A percentile compares a stretch with the other conserved stretches of the same genome.
Conservation (phyloP, 2,797 vertebrate genomes). For the Eulemur albifrons region DNA sequence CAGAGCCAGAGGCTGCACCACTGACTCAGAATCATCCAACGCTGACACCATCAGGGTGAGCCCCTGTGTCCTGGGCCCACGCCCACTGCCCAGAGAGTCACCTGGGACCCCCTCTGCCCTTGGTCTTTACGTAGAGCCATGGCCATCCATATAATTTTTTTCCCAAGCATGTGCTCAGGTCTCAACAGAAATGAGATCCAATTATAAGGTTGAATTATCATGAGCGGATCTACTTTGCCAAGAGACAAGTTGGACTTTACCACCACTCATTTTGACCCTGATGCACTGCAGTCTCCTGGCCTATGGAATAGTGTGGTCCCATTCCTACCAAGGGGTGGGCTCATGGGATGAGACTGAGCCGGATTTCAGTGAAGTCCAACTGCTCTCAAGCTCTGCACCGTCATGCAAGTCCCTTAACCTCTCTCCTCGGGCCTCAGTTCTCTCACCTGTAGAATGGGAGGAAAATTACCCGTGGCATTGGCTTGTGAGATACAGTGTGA, state of each 20-base stretch:
- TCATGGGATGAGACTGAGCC: not conserved
- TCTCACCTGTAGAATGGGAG: not conserved
- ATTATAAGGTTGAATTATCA: not conserved
- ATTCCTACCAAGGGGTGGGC: rapidly evolving
- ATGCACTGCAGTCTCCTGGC: rapidly evolving
- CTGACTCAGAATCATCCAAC: not conserved
- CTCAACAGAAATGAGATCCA: not conserved
- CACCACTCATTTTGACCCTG: not conserved
- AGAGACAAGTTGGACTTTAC: not conserved
- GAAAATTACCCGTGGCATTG: not conserved
- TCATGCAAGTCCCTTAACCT: not conserved
- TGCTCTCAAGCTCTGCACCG: not conserved
- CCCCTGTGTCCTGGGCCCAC: not conserved
- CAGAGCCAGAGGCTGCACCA: not conserved
- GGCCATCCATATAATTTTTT: rapidly evolving
- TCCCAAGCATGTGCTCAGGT: not conserved
- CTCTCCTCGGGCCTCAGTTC: not conserved
- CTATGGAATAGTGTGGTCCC: not conserved
- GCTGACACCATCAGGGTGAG: not conserved
- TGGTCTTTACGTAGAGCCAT: not conserved
- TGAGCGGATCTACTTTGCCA: not conserved
- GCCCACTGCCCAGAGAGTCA: not conserved
- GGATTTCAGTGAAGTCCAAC: not conserved
- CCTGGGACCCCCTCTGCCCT: not conserved
- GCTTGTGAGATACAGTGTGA: no score